Percentiles rank a stretch among this genome's conserved stretches.
Evolutionary conservation across 2,113 vertebrate genomes (phyloP).

Genomic region (Thamnophis sirtalis): DNA sequence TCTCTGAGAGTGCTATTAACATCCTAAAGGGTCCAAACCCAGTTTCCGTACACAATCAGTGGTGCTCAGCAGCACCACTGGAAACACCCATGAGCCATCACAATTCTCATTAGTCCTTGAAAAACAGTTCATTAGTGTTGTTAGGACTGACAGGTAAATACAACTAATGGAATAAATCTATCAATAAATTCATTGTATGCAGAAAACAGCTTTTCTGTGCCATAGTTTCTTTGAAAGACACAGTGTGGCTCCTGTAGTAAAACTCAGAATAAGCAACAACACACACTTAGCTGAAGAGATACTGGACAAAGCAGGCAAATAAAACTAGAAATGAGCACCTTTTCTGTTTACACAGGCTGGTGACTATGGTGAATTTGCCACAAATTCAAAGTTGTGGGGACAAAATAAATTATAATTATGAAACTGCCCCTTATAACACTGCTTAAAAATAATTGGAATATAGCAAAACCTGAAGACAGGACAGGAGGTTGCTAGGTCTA

Average conservation of each 20-base stretch:
- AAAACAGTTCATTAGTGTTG: constrained; percentile 90
- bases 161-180: constrained; percentile 89
- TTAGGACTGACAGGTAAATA: constrained; percentile 88
- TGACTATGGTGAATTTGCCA: constrained; percentile 77
- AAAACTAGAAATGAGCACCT: constrained; percentile 40
- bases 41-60: constrained; percentile 61
- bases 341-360: constrained; percentile 73
- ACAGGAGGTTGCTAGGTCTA: background rate
- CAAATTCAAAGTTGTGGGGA: constrained; percentile 70
- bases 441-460: constrained; percentile 49
- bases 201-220: constrained; percentile 73
- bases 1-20: constrained; percentile 78
- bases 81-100: constrained; percentile 91
- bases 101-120: constrained; percentile 88
- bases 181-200: constrained; percentile 82
- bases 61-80: constrained; percentile 67
- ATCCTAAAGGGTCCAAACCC: constrained; percentile 60
- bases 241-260: constrained; percentile 59
- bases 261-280: constrained; percentile 42
- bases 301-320: constrained; percentile 1
- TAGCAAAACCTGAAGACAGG: constrained; percentile 14
- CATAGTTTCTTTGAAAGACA: constrained; percentile 59
- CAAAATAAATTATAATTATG: constrained; percentile 54
- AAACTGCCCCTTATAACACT: constrained; percentile 56
- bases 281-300: constrained; percentile 53